Percentiles rank a stretch among this genome's conserved stretches.
These are phyloP conservation scores for Sebastes hubbsi DNA, from an alignment of 2,797 vertebrate species.

Conservation along the genomic window DNA sequence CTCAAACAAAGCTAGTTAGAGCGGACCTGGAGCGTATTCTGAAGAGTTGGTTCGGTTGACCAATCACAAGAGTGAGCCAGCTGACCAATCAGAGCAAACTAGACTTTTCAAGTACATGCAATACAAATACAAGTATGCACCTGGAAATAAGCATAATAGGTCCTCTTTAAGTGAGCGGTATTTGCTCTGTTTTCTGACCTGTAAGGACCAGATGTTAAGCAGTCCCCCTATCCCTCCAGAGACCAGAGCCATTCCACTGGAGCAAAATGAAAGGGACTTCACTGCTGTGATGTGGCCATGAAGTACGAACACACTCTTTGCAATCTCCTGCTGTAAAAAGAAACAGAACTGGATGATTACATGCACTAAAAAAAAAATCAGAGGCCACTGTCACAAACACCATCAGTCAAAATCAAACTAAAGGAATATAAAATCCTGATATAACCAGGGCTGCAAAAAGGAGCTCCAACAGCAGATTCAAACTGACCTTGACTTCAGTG, in stretches of 20 bases:
- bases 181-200: constrained; percentile 67
- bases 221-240: constrained; percentile 86
- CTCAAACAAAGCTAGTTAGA: no score
- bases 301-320: constrained; percentile 82
- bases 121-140: no score
- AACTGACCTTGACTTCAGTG: constrained; percentile 73
- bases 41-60: no score
- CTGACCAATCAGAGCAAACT: no score
- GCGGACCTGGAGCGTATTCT: no score
- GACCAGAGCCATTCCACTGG: constrained; percentile 80
- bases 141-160: no score
- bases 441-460: not conserved
- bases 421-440: not conserved
- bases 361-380: not conserved
- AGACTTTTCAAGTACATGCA: no score
- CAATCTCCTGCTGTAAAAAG: constrained; percentile 66
- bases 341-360: constrained; percentile 3
- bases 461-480: not conserved
- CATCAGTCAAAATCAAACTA: not conserved
- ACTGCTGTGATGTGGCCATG: constrained; percentile 85
- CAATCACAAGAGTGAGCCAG: no score
- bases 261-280: constrained; percentile 84
- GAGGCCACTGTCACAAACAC: not conserved
- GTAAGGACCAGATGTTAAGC: constrained; percentile 87
- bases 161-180: no score